Conservation (phyloP, 2,113 vertebrate species). For the Mandrillus leucophaeus region DNA sequence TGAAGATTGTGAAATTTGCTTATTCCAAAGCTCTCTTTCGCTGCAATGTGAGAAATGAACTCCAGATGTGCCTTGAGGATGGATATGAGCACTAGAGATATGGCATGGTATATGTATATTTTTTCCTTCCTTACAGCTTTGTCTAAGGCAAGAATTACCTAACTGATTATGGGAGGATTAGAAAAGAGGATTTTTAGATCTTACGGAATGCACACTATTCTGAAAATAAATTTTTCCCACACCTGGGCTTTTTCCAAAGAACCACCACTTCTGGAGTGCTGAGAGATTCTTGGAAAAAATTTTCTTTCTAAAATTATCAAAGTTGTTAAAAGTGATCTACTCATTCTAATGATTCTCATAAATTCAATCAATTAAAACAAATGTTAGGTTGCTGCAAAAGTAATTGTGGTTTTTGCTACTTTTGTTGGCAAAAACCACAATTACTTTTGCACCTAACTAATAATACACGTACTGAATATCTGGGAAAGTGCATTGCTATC, state of each 20-base stretch:
- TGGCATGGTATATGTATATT: neutral
- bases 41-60: neutral
- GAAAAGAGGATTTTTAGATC: constrained; percentile 13
- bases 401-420: too few species aligned
- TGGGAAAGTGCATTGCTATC: neutral
- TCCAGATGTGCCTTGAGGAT: neutral
- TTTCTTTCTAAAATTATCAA: neutral
- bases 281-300: neutral
- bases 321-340: neutral
- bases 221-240: constrained; percentile 45
- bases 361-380: neutral
- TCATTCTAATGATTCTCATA: neutral
- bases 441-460: neutral
- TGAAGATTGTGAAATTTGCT: neutral
- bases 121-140: neutral
- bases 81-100: neutral
- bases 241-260: neutral
- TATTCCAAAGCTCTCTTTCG: neutral
- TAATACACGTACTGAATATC: neutral
- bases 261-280: neutral
- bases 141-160: neutral
- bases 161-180: neutral
- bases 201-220: neutral
- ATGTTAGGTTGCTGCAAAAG: too few species aligned
- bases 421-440: too few species aligned